Conservation (phyloP, 2,888 invertebrate species). For the Zygothrica quintamaculata region DNA sequence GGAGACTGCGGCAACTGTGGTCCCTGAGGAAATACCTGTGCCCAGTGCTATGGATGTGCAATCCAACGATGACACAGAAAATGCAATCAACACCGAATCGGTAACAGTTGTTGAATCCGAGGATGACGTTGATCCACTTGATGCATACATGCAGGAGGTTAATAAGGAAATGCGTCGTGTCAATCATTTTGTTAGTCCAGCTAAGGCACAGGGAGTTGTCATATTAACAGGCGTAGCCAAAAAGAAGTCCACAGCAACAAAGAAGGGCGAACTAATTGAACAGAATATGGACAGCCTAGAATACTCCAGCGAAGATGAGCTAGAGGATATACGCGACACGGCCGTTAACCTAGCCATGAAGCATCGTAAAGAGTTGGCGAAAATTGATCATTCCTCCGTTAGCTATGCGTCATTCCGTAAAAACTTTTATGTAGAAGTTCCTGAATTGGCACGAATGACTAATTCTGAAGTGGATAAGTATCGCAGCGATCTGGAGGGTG, state of each 20-base stretch:
- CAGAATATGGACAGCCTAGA: conserved; percentile 99
- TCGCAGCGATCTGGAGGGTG: conserved; percentile 95
- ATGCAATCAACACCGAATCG: conserved; percentile 14
- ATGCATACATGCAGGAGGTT: conserved; percentile 97
- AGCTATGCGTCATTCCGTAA: conserved; percentile 96
- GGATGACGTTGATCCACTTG: conserved; percentile 96
- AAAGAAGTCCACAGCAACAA: conserved; percentile 88
- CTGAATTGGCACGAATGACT: conserved; percentile 96
- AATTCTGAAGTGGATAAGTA: conserved; percentile 93
- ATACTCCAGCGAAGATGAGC: conserved; percentile 98
- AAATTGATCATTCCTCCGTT: conserved; percentile 95
- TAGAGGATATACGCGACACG: conserved; percentile 96
- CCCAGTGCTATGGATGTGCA: neutral
- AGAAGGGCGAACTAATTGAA: conserved; percentile 99
- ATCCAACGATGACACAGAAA: conserved; percentile 2
- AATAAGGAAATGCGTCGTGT: conserved; percentile 86
- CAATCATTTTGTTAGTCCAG: conserved; percentile 84
- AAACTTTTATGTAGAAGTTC: conserved; percentile 98
- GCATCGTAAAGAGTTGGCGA: conserved; percentile 95
- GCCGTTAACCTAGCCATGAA: conserved; percentile 95
- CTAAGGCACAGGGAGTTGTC: conserved; percentile 87
- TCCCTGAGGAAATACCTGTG: too few relatives aligned
- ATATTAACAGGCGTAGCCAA: conserved; percentile 94
- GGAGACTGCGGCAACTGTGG: too few relatives aligned
- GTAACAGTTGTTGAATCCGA: conserved; percentile 85